Evolutionary conservation across 2,888 invertebrate genomes (phyloP).

Genomic region (Nephrotoma flavescens): DNA sequence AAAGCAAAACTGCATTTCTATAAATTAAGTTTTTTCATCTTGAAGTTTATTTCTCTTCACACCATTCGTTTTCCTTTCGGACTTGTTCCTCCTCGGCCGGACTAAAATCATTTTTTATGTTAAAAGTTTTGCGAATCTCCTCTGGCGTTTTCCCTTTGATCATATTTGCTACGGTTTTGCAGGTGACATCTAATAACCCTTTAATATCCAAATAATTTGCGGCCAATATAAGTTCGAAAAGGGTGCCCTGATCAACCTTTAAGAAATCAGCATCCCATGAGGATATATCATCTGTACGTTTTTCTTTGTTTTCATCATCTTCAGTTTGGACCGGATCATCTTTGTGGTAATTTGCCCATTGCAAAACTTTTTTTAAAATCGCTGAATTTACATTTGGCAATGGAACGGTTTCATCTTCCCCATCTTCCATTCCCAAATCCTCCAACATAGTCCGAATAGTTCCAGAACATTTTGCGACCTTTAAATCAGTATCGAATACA

Average conservation of each 20-base stretch:
- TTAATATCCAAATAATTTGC: conserved; percentile 96
- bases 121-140: conserved; percentile 92
- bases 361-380: conserved; percentile 85
- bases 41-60: conserved; percentile 61
- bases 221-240: conserved; percentile 91
- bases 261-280: conserved; percentile 99
- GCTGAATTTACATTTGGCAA: conserved; percentile 95
- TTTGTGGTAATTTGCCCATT: conserved; percentile 88
- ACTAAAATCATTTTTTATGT: conserved; percentile 92
- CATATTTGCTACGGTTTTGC: conserved; percentile 98
- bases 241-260: conserved; percentile 93
- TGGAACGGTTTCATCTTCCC: conserved; percentile 90
- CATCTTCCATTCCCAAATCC: conserved; percentile 80
- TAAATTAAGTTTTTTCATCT: neutral
- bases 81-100: conserved; percentile 96
- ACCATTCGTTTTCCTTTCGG: conserved; percentile 93
- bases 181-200: conserved; percentile 90
- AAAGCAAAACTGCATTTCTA: neutral
- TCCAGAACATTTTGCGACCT: conserved; percentile 93
- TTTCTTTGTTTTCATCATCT: conserved; percentile 95
- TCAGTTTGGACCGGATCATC: conserved; percentile 92
- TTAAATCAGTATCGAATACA: conserved; percentile 89
- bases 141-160: conserved; percentile 97
- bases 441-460: conserved; percentile 98
- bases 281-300: conserved; percentile 96